These are phyloP conservation scores for Hemibagrus wyckioides DNA, from an alignment of 2,113 vertebrate species.

Conservation along the genomic window DNA sequence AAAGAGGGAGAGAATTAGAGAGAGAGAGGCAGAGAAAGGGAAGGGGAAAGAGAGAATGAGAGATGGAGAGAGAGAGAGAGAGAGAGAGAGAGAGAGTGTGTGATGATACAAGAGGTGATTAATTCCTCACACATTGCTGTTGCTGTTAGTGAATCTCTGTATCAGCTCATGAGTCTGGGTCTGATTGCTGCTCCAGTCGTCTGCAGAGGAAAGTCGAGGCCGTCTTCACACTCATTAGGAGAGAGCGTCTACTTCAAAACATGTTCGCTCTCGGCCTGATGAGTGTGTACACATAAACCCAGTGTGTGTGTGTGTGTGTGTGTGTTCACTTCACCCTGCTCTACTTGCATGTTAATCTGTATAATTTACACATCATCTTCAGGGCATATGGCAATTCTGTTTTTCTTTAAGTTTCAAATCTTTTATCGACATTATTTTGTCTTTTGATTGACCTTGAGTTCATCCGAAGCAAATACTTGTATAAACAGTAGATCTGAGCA, in stretches of 20 bases:
- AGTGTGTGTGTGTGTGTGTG: neutral
- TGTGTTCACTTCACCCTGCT: neutral
- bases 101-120: conserved; percentile 25
- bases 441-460: too few relatives aligned
- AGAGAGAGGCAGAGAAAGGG: neutral
- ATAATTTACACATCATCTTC: neutral
- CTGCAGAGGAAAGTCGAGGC: neutral
- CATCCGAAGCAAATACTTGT: neutral
- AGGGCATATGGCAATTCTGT: neutral
- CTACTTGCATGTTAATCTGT: neutral
- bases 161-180: conserved; percentile 10
- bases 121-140: conserved; percentile 23
- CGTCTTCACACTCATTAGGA: conserved; percentile 31
- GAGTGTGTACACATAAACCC: neutral
- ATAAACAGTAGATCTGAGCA: neutral
- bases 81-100: conserved; percentile 9
- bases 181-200: conserved; percentile 21
- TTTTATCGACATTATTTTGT: too few relatives aligned
- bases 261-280: neutral
- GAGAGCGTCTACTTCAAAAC: conserved; percentile 13
- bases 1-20: neutral
- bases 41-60: neutral
- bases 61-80: conserved; percentile 1
- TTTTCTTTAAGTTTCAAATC: neutral
- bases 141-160: conserved; percentile 7